Evolutionary conservation across 1,140 invertebrate genomes (phyloP).

Genomic region (Drosophila teissieri): DNA sequence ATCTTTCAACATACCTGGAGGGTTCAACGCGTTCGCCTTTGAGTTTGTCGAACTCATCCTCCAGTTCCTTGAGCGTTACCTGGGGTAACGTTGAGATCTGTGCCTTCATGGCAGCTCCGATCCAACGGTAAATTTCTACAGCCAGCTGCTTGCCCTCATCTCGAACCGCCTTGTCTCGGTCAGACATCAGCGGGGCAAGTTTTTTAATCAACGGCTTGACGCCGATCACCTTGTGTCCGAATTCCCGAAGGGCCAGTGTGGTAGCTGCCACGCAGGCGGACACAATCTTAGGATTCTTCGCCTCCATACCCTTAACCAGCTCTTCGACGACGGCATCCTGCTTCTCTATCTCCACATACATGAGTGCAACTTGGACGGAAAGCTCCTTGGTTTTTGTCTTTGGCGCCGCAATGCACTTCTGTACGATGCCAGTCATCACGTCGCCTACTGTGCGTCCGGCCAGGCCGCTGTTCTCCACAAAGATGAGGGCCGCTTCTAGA

Average conservation of each 20-base stretch:
- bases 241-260: slow-evolving; percentile 92
- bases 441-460: slow-evolving; percentile 95
- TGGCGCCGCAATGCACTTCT: slow-evolving; percentile 96
- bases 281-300: slow-evolving; percentile 98
- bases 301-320: slow-evolving; percentile 95
- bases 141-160: slow-evolving; percentile 95
- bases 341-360: slow-evolving; percentile 98
- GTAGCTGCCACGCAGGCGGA: slow-evolving; percentile 92
- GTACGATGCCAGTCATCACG: slow-evolving; percentile 94
- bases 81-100: slow-evolving; percentile 95
- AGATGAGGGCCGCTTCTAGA: slow-evolving; percentile 94
- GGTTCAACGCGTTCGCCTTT: slow-evolving; percentile 90
- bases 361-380: slow-evolving; percentile 93
- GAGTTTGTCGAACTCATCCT: slow-evolving; percentile 93
- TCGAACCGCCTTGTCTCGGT: slow-evolving; percentile 95
- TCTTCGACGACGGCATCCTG: slow-evolving; percentile 96
- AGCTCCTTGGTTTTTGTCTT: slow-evolving; percentile 96
- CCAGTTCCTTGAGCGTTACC: slow-evolving; percentile 94
- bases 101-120: slow-evolving; percentile 93
- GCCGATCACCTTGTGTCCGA: slow-evolving; percentile 95
- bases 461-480: slow-evolving; percentile 93
- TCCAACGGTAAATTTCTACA: slow-evolving; percentile 96
- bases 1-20: slow-evolving; percentile 70
- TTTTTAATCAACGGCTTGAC: slow-evolving; percentile 96
- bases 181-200: slow-evolving; percentile 92